A percentile compares a stretch with the other conserved stretches of the same genome.
These are phyloP conservation scores for Crypturellus undulatus DNA, from an alignment of 2,113 vertebrate species.

Conservation along the genomic window DNA sequence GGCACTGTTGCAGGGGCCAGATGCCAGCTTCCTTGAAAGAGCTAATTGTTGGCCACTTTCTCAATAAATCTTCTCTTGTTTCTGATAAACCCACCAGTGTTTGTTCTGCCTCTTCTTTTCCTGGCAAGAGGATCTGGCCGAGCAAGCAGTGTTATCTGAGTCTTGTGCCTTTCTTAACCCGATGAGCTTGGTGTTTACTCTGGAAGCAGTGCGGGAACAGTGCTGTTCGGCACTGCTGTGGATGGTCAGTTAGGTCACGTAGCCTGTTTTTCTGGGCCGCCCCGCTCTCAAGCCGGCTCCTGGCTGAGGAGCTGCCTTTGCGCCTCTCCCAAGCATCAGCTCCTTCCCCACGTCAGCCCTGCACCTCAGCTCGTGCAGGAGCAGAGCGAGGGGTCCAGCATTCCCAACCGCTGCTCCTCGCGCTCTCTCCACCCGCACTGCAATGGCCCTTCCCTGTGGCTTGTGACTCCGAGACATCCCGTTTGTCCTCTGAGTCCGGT, in stretches of 20 bases:
- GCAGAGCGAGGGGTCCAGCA: neutral
- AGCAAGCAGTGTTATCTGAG: neutral
- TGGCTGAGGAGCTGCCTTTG: neutral
- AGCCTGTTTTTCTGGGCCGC: neutral
- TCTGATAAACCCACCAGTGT: constrained; percentile 40
- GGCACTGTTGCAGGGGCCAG: neutral
- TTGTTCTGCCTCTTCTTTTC: constrained; percentile 33
- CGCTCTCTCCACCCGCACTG: accelerated
- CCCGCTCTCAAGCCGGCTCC: accelerated
- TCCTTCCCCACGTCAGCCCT: neutral
- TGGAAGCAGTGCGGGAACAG: accelerated
- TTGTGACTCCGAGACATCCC: neutral
- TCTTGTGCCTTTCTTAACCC: neutral
- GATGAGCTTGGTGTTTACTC: neutral
- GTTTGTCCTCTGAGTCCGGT: neutral
- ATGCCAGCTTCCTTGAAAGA: constrained; percentile 59
- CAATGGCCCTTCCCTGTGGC: neutral
- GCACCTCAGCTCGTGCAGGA: neutral
- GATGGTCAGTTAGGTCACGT: accelerated
- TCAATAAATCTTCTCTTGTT: constrained; percentile 54
- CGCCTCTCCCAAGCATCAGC: neutral
- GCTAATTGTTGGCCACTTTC: constrained; percentile 41
- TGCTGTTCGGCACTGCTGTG: neutral
- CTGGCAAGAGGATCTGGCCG: neutral
- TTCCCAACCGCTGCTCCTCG: accelerated